Evolutionary conservation across 1,140 invertebrate genomes (phyloP), one percentile per base, ranked within the genome.

Genomic region (Rhopalosiphum padi): DNA sequence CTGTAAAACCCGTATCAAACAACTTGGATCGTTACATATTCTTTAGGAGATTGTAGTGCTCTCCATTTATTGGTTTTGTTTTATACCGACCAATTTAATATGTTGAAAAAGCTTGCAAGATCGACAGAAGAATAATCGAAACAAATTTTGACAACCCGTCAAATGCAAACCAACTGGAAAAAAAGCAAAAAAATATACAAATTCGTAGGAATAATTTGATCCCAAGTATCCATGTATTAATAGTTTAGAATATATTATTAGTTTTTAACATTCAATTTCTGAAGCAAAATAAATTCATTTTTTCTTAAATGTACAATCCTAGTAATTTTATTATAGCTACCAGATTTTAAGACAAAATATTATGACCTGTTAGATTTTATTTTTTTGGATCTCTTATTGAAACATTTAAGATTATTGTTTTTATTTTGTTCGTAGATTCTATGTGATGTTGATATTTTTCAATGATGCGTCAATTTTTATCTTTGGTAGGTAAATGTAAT

Each of bases 1-100:
- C 37, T 90, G 53, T 90, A 90, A 90, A 90, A 60, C 89, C 53
- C 37, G 55, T 90, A 68, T 90, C 55, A 60, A 43, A 43, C 53
- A 46, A 55, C 37, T 30, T 43, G 3, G 53, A 60, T 60, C 53
- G 51, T 41, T 30, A 68, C 53, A 46, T n/a, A 68, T 30, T 60
- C 88, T 25, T 37, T 9, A 55, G 30, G 23, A 90, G 23, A 60
- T 43, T 46, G 25, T 43, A 90, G 53, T 53, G 11, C 35, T 18
- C 51, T 25, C 53, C 23, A 60, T 30, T 15, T 41, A 37, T 90
- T 60, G 23, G 23, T 25, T 90, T 30, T 30, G 23, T 43, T 25
- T 86, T 51, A 41, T 89, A 55, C 53, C 37, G 7, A 22, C 43
- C 55, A 37, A n/a, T 90, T 15, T 7, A 30, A 43, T 68, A 30